Evolutionary conservation across 1,140 invertebrate species (phyloP).

Genomic region (Aphaenogaster ashmeadi): DNA sequence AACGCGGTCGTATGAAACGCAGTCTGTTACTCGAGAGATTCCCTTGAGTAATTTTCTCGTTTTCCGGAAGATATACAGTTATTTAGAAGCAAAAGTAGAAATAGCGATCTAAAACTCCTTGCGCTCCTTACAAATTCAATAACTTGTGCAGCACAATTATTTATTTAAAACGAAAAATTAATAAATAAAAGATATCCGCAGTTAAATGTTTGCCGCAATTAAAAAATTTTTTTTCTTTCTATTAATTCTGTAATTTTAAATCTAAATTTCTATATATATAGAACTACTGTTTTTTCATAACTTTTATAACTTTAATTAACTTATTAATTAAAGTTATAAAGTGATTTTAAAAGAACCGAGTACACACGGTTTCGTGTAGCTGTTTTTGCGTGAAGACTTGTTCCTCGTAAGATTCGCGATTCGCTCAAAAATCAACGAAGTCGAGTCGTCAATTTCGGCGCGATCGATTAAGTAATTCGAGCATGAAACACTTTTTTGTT

Average conservation of each 20-base stretch:
- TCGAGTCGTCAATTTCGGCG: not conserved
- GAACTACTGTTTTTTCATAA: not conserved
- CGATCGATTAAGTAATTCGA: conserved; percentile 22
- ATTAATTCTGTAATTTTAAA: not conserved
- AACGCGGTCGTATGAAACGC: not conserved
- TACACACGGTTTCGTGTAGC: not conserved
- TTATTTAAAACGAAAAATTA: conserved; percentile 12
- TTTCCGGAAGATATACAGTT: not conserved
- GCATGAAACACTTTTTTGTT: conserved; percentile 24
- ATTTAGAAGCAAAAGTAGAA: not conserved
- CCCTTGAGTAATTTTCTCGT: not conserved
- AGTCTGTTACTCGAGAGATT: not conserved
- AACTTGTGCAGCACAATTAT: not conserved
- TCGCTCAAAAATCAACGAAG: not conserved
- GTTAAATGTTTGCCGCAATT: not conserved
- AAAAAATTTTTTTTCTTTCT: not conserved
- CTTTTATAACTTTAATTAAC: not conserved
- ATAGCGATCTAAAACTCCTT: not conserved
- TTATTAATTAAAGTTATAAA: not conserved
- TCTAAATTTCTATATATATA: not conserved
- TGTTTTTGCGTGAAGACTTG: not conserved
- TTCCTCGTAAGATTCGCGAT: not conserved
- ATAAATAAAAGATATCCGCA: not conserved
- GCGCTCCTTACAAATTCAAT: not conserved
- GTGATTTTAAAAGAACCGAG: not conserved